phyloP scores from a whole-genome alignment of 2,888 invertebrate genomes.

The Dichetophora obliterata region DNA sequence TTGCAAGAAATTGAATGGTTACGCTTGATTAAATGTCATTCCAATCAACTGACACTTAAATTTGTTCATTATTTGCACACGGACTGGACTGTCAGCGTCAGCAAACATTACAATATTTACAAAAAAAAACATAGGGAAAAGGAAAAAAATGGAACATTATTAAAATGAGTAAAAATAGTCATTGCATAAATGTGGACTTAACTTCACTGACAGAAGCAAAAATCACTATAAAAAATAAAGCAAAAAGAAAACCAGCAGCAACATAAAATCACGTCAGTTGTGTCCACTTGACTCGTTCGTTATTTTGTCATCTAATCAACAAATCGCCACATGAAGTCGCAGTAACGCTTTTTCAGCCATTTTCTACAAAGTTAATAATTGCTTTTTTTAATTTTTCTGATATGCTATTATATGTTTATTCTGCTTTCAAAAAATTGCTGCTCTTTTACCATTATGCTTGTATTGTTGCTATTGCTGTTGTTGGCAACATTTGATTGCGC shows the following conservation, averaged over 20 bases:
- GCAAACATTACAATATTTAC: slow-evolving; percentile 3
- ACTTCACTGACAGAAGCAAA: slow-evolving; percentile 28
- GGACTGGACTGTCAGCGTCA: slow-evolving; percentile 18
- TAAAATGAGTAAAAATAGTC: slow-evolving; percentile 27
- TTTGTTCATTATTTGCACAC: slow-evolving; percentile 7
- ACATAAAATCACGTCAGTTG: slow-evolving; percentile 3
- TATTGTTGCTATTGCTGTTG: background rate
- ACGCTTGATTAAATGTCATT: slow-evolving; percentile 56
- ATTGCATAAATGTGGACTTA: slow-evolving; percentile 22
- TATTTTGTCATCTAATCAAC: slow-evolving; percentile 32
- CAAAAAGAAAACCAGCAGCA: background rate
- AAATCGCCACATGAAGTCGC: slow-evolving; percentile 36
- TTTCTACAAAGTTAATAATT: slow-evolving; percentile 14
- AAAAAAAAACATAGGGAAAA: background rate
- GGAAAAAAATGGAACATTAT: slow-evolving; percentile 12
- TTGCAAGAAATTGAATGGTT: slow-evolving; percentile 28
- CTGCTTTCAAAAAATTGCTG: background rate
- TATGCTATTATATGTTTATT: background rate
- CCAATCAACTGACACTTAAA: slow-evolving; percentile 44
- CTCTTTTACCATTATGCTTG: background rate
- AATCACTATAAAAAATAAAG: too few species aligned
- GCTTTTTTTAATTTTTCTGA: background rate
- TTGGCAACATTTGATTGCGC: slow-evolving; percentile 1
- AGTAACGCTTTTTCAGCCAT: background rate
- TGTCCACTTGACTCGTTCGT: slow-evolving; percentile 13